Percentiles rank a stretch among this genome's conserved stretches.
phyloP scores from a whole-genome alignment of 2,888 invertebrate species.

The Tachina grossa region DNA sequence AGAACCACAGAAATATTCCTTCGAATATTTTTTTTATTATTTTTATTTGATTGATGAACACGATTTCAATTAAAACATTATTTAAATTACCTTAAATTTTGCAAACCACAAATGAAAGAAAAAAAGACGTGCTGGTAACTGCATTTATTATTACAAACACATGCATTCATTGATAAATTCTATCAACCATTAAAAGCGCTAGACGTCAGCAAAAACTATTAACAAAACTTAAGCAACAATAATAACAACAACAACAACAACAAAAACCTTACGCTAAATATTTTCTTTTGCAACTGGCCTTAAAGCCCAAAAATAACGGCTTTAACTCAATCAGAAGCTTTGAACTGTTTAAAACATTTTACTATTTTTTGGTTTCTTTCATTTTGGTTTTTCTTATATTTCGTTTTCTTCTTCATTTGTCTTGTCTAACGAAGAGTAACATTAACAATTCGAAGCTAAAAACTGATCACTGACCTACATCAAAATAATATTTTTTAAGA shows the following conservation, averaged over 20 bases:
- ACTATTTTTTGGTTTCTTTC: conserved; percentile 12
- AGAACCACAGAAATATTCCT: too few relatives aligned
- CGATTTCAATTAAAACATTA: conserved; percentile 27
- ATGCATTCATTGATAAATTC: neutral
- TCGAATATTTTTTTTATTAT: too few relatives aligned
- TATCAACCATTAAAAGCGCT: neutral
- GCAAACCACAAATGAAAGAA: too few relatives aligned
- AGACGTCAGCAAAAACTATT: neutral
- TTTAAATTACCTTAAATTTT: too few relatives aligned
- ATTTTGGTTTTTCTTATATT: neutral
- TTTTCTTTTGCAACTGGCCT: conserved; percentile 41
- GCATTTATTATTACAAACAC: neutral
- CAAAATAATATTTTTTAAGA: conserved; percentile 26
- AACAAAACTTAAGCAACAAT: neutral
- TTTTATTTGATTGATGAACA: neutral
- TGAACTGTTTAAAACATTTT: conserved; percentile 27
- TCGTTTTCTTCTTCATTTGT: conserved; percentile 14
- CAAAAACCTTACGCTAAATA: conserved; percentile 28
- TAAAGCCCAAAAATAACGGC: conserved; percentile 11
- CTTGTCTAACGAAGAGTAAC: conserved; percentile 1
- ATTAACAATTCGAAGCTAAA: conserved; percentile 4
- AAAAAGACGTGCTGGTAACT: neutral
- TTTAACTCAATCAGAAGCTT: conserved; percentile 48
- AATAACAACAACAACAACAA: neutral
- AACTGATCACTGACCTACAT: conserved; percentile 68